Base-by-base conservation (phyloP, 1,140 invertebrate genomes). In the Camponotus pennsylvanicus region DNA sequence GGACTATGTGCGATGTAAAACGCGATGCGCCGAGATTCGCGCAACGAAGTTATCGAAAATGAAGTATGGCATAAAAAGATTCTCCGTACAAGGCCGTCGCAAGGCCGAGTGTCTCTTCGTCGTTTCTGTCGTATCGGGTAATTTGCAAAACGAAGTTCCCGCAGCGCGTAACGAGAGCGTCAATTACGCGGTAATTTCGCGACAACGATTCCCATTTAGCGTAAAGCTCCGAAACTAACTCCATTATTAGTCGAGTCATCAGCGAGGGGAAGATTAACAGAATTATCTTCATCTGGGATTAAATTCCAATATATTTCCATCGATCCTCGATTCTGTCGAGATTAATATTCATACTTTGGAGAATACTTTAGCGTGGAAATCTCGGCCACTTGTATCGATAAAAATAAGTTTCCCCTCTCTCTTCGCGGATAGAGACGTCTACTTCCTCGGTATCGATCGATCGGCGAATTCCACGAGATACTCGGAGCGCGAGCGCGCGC, bases 101-200 rank as follows among this genome's bases (percentile, higher is more conserved):
- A 87, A 87, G 86, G 86, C 63, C 83, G 86, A 64, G 52, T 34
- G 34, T 42, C 59, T 85, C 79, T 80, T 80, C 64, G 15, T 66
- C 79, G 45, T 80, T 80, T 73, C 55, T 73, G 9, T 82, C 52
- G 52, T 15, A 7, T 18, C 11, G 27, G 27, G 27, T 13, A 13
- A 57, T 71, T 27, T 52, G 34, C 13, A 32, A 45, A 37, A 5
- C 18, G 40, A 6, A 52, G 13, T 32, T 21, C 37, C 13, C 49
- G 49, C 11, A 32, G 32, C n/a, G 37, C 27, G 40, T 45, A 73
- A 45, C 27, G 67, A 52, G 40, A 63, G 32, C 15, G 18, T 73
- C 18, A 32, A 27, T 52, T 52, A 34, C 55, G 32, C 69, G 40
- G 15, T 27, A 75, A 83, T 75, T 45, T 27, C 21, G 61, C 15